Percentiles rank a stretch among this genome's conserved stretches.
Evolutionary conservation across 2,113 vertebrate genomes (phyloP).

Genomic region (Serilophus lunatus): DNA sequence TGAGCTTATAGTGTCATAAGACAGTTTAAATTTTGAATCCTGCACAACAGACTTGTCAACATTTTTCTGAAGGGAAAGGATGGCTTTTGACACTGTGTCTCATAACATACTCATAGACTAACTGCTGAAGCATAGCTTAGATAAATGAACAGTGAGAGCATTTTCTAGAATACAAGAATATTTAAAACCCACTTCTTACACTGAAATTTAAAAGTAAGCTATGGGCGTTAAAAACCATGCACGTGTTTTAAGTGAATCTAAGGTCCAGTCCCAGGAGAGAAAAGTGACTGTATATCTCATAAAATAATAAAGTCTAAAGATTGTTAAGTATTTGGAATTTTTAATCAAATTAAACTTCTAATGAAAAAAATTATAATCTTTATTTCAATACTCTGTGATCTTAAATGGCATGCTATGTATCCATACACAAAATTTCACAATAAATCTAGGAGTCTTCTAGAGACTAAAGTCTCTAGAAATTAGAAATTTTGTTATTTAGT

Average conservation of each 20-base stretch:
- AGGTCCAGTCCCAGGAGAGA: not conserved
- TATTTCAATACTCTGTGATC: accelerated
- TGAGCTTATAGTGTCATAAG: not conserved
- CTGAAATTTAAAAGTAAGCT: not conserved
- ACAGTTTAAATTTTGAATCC: not conserved
- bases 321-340: not conserved
- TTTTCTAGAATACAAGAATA: not conserved
- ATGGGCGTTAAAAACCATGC: not conserved
- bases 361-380: not conserved
- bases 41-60: no score
- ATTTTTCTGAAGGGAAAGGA: not conserved
- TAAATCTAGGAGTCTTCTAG: not conserved
- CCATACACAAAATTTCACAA: not conserved
- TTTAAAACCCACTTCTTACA: not conserved
- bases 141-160: not conserved
- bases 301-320: not conserved
- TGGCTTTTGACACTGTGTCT: not conserved
- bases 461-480: not conserved
- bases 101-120: not conserved
- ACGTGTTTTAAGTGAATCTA: not conserved
- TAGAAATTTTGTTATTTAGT: not conserved
- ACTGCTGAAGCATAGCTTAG: not conserved
- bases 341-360: not conserved
- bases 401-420: not conserved
- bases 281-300: not conserved